Percentiles rank a stretch among this genome's conserved stretches.
These are phyloP conservation scores for Spongilla lacustris DNA, from an alignment of 37 sponge, comb jelly and placozoan species.

Conservation along the genomic window DNA sequence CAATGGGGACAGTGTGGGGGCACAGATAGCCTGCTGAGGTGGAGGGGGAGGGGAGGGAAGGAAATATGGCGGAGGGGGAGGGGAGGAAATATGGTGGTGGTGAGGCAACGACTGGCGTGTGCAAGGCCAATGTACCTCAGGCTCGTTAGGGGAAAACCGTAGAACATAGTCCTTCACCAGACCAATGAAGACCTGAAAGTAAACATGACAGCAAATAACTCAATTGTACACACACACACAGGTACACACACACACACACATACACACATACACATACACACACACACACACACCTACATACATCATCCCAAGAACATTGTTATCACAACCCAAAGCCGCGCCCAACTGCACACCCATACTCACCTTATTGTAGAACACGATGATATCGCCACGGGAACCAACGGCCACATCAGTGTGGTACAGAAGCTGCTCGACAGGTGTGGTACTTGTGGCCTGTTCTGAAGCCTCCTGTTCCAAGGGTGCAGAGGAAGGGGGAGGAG, in stretches of 20 bases:
- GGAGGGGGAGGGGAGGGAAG: neutral
- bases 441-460: neutral
- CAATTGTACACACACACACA: neutral
- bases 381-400: constrained; percentile 84
- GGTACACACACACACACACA: neutral
- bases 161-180: constrained; percentile 83
- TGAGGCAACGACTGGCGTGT: neutral
- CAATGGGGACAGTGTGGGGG: constrained; percentile 54
- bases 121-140: constrained; percentile 22
- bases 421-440: constrained; percentile 44
- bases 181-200: constrained; percentile 43
- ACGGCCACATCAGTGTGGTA: constrained; percentile 56
- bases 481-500: neutral
- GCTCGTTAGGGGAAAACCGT: constrained; percentile 50
- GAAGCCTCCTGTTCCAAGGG: neutral
- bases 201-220: neutral
- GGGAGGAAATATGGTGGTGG: no score
- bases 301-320: no score
- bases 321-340: no score
- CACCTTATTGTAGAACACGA: constrained; percentile 85
- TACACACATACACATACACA: no score
- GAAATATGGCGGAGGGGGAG: no score
- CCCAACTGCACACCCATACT: no score
- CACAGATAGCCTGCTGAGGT: neutral
- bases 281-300: neutral